Percentiles rank a stretch among this genome's conserved stretches.
Evolutionary conservation across 2,888 invertebrate genomes (phyloP).

Genomic region (Odontocerum albicorne): DNA sequence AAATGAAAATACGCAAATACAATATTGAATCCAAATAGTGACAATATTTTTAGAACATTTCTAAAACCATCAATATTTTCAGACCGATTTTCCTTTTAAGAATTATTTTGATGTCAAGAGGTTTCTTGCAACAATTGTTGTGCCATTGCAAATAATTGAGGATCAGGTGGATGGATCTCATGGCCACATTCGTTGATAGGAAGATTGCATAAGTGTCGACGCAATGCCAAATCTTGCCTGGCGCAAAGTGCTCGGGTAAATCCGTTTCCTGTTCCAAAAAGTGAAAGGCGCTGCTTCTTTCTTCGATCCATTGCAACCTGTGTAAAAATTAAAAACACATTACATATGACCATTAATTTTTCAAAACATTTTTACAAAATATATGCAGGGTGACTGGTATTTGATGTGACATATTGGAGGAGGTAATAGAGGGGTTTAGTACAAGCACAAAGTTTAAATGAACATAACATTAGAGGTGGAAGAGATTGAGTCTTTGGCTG

Average conservation of each 20-base stretch:
- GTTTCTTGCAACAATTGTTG: conserved; percentile 55
- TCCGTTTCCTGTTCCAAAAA: conserved; percentile 74
- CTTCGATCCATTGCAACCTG: conserved; percentile 64
- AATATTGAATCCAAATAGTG: too few relatives aligned
- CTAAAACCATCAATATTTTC: too few relatives aligned
- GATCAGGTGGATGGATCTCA: conserved; percentile 50
- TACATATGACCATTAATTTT: background rate
- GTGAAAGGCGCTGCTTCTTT: conserved; percentile 62
- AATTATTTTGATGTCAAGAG: conserved; percentile 36
- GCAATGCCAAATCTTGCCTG: conserved; percentile 73
- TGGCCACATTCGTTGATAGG: conserved; percentile 64
- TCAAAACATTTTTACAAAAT: too few relatives aligned
- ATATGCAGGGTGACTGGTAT: too few relatives aligned
- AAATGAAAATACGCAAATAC: too few relatives aligned
- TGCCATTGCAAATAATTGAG: conserved; percentile 56
- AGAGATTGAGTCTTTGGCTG: too few relatives aligned
- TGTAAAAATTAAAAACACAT: background rate
- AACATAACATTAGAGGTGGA: too few relatives aligned
- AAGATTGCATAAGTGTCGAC: conserved; percentile 69
- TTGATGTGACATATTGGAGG: too few relatives aligned
- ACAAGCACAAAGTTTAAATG: too few relatives aligned
- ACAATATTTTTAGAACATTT: too few relatives aligned
- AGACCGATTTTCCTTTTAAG: background rate
- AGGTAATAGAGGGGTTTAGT: too few relatives aligned
- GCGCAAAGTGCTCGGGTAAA: conserved; percentile 79